A percentile compares a stretch with the other conserved stretches of the same genome.
These are phyloP conservation scores for Corythornis vintsioides DNA, from an alignment of 2,113 vertebrate genomes.

Conservation along the genomic window DNA sequence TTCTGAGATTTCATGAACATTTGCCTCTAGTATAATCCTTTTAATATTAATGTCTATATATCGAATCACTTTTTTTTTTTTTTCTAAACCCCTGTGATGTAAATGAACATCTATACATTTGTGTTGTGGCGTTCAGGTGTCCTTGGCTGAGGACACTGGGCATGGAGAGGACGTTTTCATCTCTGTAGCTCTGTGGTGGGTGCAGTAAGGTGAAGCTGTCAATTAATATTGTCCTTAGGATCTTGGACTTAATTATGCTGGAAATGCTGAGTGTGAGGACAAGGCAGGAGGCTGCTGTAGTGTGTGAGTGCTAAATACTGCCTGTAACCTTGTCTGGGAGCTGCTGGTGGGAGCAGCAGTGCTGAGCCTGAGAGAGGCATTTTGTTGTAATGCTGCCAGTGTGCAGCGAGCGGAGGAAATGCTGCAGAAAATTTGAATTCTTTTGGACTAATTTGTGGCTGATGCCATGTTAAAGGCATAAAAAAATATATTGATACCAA, in stretches of 20 bases:
- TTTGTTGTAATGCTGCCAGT: not conserved
- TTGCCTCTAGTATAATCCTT: not conserved
- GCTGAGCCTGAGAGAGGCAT: not conserved
- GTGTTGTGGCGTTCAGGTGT: not conserved
- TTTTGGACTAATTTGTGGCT: not conserved
- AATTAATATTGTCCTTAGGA: not conserved
- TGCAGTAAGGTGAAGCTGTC: not conserved
- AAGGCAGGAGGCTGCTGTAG: not conserved
- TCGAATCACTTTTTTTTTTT: not conserved
- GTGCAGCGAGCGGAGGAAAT: not conserved
- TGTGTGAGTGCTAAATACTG: not conserved
- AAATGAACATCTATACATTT: not conserved
- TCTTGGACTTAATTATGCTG: not conserved
- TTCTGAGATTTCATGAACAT: not conserved
- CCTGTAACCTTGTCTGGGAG: not conserved
- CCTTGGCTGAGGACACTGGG: not conserved
- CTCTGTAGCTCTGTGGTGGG: rapidly evolving
- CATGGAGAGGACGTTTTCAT: not conserved
- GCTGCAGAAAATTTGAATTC: not conserved
- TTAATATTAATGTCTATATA: not conserved
- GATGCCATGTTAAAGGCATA: not conserved
- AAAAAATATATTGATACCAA: not conserved
- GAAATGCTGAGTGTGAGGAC: not conserved
- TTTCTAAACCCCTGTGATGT: not conserved
- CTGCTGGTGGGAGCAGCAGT: not conserved